A percentile compares a stretch with the other conserved stretches of the same genome.
Evolutionary conservation across 2,888 invertebrate species (phyloP).

Genomic region (Opisthograptis luteolata): DNA sequence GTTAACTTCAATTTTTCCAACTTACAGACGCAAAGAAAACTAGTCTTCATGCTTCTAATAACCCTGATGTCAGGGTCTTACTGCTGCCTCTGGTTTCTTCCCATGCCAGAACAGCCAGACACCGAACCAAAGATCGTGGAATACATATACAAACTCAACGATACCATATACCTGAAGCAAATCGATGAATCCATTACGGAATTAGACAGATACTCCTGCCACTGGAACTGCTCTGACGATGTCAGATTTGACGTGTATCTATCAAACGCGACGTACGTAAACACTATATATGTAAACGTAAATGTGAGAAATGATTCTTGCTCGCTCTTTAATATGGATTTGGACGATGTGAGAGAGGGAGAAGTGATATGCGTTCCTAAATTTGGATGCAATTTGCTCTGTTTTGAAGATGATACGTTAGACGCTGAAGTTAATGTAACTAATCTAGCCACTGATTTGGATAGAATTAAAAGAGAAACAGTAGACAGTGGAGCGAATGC

Average conservation of each 20-base stretch:
- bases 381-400: constrained; percentile 62
- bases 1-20: no score
- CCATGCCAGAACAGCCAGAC: constrained; percentile 48
- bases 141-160: constrained; percentile 63
- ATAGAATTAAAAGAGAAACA: constrained; percentile 34
- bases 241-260: constrained; percentile 60
- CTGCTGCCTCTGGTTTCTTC: constrained; percentile 88
- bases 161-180: constrained; percentile 60
- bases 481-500: neutral
- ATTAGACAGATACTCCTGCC: constrained; percentile 65
- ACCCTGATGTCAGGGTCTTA: constrained; percentile 87
- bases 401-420: constrained; percentile 56
- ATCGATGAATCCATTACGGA: constrained; percentile 40
- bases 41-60: constrained; percentile 88
- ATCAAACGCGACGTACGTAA: constrained; percentile 60
- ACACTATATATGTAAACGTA: constrained; percentile 60
- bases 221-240: constrained; percentile 64
- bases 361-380: constrained; percentile 59
- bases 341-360: constrained; percentile 51
- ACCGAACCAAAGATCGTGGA: constrained; percentile 13
- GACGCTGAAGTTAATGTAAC: constrained; percentile 1
- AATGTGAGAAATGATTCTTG: constrained; percentile 59
- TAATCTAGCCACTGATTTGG: constrained; percentile 3
- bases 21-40: constrained; percentile 85
- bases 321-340: constrained; percentile 63